Conservation (phyloP, 2,113 vertebrate genomes). For the Archilochus colubris region DNA sequence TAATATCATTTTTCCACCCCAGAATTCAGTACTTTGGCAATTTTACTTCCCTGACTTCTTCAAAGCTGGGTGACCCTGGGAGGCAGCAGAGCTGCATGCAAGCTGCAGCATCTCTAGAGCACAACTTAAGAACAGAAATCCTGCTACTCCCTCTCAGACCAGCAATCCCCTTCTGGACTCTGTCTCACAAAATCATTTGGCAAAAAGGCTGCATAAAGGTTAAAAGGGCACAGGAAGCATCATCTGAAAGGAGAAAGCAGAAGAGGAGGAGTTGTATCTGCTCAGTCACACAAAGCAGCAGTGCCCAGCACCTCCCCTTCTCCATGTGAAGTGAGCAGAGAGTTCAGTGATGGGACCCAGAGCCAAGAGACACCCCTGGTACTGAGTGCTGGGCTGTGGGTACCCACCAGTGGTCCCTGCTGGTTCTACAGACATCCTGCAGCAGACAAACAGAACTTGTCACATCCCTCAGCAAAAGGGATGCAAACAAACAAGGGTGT, state of each 20-base stretch:
- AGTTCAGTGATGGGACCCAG: neutral
- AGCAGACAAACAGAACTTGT: neutral
- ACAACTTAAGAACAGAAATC: neutral
- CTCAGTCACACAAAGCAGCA: neutral
- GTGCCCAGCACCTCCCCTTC: neutral
- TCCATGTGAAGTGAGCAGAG: accelerated
- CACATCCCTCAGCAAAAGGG: neutral
- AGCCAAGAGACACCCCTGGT: neutral
- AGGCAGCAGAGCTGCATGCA: neutral
- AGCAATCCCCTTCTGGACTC: neutral
- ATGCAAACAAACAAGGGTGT: neutral
- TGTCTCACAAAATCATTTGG: neutral
- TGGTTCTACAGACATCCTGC: neutral
- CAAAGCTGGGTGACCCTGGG: neutral
- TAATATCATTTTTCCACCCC: neutral
- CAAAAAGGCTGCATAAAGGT: neutral
- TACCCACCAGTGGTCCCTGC: no score
- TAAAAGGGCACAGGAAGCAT: neutral
- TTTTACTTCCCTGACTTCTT: neutral
- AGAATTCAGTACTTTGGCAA: neutral
- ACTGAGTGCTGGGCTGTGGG: no score
- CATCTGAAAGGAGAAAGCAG: neutral
- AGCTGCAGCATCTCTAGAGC: neutral
- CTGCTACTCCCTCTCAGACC: neutral
- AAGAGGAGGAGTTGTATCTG: neutral